These are phyloP conservation scores for Clarias gariepinus DNA, from an alignment of 2,113 vertebrate species.

Conservation along the genomic window DNA sequence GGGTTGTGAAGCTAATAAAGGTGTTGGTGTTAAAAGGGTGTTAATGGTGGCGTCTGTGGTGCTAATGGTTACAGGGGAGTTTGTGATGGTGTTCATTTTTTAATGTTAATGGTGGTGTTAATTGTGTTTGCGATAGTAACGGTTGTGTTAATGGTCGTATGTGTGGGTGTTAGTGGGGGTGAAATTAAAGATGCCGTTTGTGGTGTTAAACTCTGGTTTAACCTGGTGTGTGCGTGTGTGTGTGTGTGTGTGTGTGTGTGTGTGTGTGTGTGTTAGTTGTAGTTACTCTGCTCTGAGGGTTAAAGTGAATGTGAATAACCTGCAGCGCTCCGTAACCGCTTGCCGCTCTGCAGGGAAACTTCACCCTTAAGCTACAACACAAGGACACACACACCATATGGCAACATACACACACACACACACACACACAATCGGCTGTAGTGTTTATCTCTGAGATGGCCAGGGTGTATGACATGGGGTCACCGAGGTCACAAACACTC, in stretches of 20 bases:
- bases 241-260: not conserved
- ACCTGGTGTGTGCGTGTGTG: not conserved
- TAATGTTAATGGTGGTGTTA: not conserved
- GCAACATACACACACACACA: conserved; percentile 56
- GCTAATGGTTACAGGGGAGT: not conserved
- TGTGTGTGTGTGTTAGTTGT: not conserved
- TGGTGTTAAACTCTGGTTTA: not conserved
- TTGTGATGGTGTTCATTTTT: not conserved
- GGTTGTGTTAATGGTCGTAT: not conserved
- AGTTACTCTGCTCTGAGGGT: not conserved
- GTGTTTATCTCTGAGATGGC: conserved; percentile 65
- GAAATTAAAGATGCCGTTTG: not conserved
- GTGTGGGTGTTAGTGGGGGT: not conserved
- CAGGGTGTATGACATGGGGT: conserved; percentile 35
- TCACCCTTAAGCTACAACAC: conserved; percentile 68
- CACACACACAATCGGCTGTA: conserved; percentile 62
- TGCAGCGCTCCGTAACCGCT: conserved; percentile 49
- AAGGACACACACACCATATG: conserved; percentile 74
- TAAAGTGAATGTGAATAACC: conserved; percentile 51
- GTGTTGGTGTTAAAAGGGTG: not conserved
- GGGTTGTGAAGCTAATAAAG: not conserved
- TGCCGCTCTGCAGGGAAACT: conserved; percentile 61
- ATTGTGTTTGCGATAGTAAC: no score
- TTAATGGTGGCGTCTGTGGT: not conserved
- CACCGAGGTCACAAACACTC: conserved; percentile 37